phyloP scores from a whole-genome alignment of 2,113 vertebrate species.

The Meriones unguiculatus region DNA sequence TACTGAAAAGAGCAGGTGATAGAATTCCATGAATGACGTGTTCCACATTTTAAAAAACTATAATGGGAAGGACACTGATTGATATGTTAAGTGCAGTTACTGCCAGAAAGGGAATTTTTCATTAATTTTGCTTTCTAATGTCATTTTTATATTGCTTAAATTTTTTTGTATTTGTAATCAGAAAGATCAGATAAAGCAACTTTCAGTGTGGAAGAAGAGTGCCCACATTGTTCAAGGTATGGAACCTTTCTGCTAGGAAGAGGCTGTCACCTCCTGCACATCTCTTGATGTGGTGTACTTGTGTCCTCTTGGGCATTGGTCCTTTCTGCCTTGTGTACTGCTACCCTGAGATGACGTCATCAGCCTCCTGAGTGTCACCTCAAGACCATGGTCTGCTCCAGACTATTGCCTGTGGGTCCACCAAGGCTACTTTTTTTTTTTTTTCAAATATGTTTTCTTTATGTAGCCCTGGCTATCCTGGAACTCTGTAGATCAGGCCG shows the following conservation, averaged over 20 bases:
- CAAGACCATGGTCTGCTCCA: not conserved
- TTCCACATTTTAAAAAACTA: not conserved
- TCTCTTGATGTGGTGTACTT: no score
- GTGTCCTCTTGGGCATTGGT: not conserved
- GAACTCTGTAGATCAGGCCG: not conserved
- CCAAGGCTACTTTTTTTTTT: not conserved
- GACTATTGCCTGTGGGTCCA: not conserved
- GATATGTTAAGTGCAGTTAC: slow-evolving; percentile 26
- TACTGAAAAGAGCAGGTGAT: slow-evolving; percentile 45
- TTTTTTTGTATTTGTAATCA: slow-evolving; percentile 68
- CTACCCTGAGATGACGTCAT: not conserved
- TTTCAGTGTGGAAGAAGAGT: slow-evolving; percentile 43
- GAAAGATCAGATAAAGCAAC: slow-evolving; percentile 73
- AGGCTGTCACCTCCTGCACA: not conserved
- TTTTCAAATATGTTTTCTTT: not conserved
- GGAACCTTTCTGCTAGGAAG: not conserved
- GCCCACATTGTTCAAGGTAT: not conserved
- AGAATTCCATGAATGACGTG: slow-evolving; percentile 14
- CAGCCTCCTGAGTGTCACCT: not conserved
- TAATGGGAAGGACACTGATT: slow-evolving; percentile 28
- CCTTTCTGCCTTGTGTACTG: not conserved
- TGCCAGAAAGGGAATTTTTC: slow-evolving; percentile 48
- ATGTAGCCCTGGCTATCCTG: not conserved
- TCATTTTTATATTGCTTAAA: slow-evolving; percentile 67
- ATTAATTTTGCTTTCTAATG: slow-evolving; percentile 60